Base-by-base conservation (phyloP, 1,140 invertebrate species). In the Diprion similis region DNA sequence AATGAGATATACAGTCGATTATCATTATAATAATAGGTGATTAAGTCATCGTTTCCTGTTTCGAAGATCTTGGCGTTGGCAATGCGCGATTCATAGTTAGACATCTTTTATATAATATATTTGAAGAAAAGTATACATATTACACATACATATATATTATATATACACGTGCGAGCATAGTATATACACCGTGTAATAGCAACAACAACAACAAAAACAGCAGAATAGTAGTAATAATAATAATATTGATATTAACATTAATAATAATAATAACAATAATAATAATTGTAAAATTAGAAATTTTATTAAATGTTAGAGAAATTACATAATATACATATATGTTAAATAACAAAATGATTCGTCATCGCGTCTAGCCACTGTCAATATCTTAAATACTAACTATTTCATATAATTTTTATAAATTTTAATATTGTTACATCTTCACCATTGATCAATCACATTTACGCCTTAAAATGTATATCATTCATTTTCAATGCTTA, bases 361-460 rank as follows among this genome's bases (percentile, higher is more conserved):
- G n/a, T 59, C 11, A 9, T 59, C 51, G 51, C n/a, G 11, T 59
- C 51, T 59, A 17, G 51, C 51, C 51, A 59, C n/a, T 59, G 51
- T 59, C 51, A 59, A 59, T 13, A 59, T 59, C 51, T 59, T 59
- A 37, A 37, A 59, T 59, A 59, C 51, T 59, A 59, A 59, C 51
- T 59, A 59, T 59, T 59, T 59, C 51, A 9, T 59, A 59, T 59
- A 59, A 59, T 59, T 59, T 59, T 59, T 59, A 59, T 59, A 59
- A 59, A 59, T 59, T 59, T 59, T 59, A 59, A 59, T 59, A 59
- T 59, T 59, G 51, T 59, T 59, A 59, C 51, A 59, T 59, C 51
- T 59, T 59, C 51, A 59, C 51, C 51, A 59, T 37, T 37, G 6
- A 37, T 37, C 24, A 37, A 59, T 59, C 51, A 59, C 51, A 37